Evolutionary conservation across 2,888 invertebrate genomes (phyloP), one percentile per base, ranked within the genome.

Genomic region (Synanthedon formicaeformis): DNA sequence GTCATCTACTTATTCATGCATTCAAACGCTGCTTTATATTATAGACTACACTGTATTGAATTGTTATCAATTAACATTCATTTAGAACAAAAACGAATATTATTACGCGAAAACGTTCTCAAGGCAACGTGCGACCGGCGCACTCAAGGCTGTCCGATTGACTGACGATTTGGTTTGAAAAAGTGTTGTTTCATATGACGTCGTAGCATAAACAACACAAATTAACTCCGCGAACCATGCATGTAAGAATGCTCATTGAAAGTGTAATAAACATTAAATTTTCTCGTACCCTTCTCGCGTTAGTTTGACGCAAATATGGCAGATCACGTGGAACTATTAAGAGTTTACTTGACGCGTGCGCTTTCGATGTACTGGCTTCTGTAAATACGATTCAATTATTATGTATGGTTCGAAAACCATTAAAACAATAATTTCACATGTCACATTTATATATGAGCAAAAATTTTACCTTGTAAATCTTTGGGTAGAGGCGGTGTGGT

Each of bases 241-340:
- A 34, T 34, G 34, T 34, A 34, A 34, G 34, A 34, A 34, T 34
- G 34, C 34, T 34, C 34, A 34, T 34, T 34, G 34, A 34, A 34
- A 34, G 34, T 34, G 34, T 10, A 34, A 34, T 34, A 6, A 18
- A n/a, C n/a, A 45, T 45, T 45, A 16, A 12, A 50, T 40, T n/a
- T 34, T 14, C 57, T 65, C 74, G 72, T 67, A 85, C 87, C 78
- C 87, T 81, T 72, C 87, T 70, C 53, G 87, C 87, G 87, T 87
- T 86, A 79, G 87, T 87, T 73, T 87, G 87, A 67, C 87, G 82
- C 73, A 87, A 73, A 65, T 87, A 87, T 41, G 87, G 87, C 55
- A 87, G 81, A 65, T 87, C 86, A 57, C 86, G 78, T 4, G 86
- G 86, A 55, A 87, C 85, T 52, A 86, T 87, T 52, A 86, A 72